Conservation (phyloP, 2,888 invertebrate species). For the Maniola hyperantus region DNA sequence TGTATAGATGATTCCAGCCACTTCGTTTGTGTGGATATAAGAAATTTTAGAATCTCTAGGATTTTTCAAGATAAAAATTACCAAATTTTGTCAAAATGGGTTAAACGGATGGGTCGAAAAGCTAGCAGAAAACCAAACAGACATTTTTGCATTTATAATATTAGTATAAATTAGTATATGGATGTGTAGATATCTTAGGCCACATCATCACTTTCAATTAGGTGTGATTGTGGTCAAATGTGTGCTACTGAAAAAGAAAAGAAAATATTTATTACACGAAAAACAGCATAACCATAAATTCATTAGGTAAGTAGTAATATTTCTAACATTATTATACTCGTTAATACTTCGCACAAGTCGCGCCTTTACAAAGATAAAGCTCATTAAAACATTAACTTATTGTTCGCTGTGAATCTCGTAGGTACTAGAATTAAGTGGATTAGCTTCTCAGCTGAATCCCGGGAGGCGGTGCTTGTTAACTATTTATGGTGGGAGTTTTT, state of each 20-base stretch:
- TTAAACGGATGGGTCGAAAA: no score
- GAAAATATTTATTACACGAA: background rate
- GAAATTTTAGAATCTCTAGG: no score
- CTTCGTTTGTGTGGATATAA: no score
- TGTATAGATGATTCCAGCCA: no score
- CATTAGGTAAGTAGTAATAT: background rate
- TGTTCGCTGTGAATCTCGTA: slow-evolving; percentile 55
- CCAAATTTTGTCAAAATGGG: no score
- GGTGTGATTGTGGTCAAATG: no score
- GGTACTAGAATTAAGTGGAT: slow-evolving; percentile 68
- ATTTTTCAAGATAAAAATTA: no score
- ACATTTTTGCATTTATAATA: no score
- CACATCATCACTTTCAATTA: no score
- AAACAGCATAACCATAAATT: background rate
- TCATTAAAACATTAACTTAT: slow-evolving; percentile 67
- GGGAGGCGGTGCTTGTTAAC: slow-evolving; percentile 40
- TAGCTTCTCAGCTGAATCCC: slow-evolving; percentile 57
- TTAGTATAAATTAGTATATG: no score
- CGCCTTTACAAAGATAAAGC: slow-evolving; percentile 50
- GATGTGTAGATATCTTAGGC: no score
- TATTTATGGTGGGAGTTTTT: slow-evolving; percentile 32
- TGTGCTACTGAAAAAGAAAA: background rate
- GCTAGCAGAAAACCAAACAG: no score
- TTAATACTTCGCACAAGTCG: slow-evolving; percentile 7
- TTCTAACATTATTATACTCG: background rate